Evolutionary conservation across 1,140 invertebrate species (phyloP), one percentile per base, ranked within the genome.

Genomic region (Trialeurodes vaporariorum): DNA sequence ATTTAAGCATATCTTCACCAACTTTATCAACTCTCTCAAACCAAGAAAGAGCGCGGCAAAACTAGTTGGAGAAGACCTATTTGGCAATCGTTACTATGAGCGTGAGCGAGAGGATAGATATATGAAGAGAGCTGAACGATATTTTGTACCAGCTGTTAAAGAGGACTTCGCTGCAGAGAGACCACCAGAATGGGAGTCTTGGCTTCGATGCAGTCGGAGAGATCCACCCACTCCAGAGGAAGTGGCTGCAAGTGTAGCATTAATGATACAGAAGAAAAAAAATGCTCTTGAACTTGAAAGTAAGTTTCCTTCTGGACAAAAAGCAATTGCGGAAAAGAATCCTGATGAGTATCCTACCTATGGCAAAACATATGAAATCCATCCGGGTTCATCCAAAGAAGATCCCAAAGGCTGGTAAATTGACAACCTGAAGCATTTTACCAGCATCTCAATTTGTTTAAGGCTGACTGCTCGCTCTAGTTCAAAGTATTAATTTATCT

Each of bases 41-140:
- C 70, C 71, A 2, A 67, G 26, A 9, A 64, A 58, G 58, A 65
- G 67, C 12, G 73, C 67, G 34, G 84, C 83, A n/a, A 81, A 80
- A 69, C 75, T 79, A 0, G 80, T 81, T 63, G 89, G 88, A 21
- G 82, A 84, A 74, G 91, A 94, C 79, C 84, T 87, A 72, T 83
- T 87, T 74, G 90, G 91, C 1, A 93, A 91, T 73, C 85, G 86
- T 73, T 94, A 91, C 77, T 94, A 81, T 76, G 90, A 94, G 80
- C 86, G 88, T 66, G 83, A 84, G 22, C 77, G 84, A 60, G 79
- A 85, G 76, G 80, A 83, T 1, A 79, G 80, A 24, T 76, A 78
- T 49, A 85, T 83, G 73, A 80, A 84, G 60, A 86, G 81, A 71
- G 72, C 84, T 0, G 81, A 81, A 0, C 77, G 91, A 65, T 92